phyloP scores from a whole-genome alignment of 1,140 invertebrate species.

The Sycophaga agraensis region DNA sequence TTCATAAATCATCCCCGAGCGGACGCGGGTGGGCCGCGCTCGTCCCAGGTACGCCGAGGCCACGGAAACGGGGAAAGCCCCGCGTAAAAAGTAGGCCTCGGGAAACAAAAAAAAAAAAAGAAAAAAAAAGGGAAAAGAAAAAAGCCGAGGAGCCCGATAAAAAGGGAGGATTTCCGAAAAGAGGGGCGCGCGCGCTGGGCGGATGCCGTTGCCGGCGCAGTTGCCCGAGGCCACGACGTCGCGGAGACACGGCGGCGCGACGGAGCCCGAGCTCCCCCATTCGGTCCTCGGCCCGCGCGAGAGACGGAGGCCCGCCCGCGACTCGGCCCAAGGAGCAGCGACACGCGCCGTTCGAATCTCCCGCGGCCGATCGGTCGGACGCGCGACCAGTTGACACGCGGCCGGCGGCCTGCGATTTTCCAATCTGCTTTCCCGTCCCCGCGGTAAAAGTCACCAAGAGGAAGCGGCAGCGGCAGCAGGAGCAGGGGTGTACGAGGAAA shows the following conservation, averaged over 20 bases:
- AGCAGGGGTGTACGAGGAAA: background rate
- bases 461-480: background rate
- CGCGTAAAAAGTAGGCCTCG: too few species aligned
- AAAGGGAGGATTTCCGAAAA: too few species aligned
- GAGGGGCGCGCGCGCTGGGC: background rate
- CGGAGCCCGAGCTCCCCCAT: background rate
- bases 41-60: too few species aligned
- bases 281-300: constrained; percentile 17
- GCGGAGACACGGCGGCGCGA: background rate
- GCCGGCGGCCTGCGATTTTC: background rate
- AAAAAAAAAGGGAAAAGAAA: too few species aligned
- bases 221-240: background rate
- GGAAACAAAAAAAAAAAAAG: too few species aligned
- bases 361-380: background rate
- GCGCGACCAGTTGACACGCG: background rate
- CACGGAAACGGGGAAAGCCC: too few species aligned
- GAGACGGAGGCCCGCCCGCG: background rate
- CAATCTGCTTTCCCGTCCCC: background rate
- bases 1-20: too few species aligned
- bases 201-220: background rate
- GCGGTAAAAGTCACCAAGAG: too few species aligned
- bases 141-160: too few species aligned
- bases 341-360: constrained; percentile 1
- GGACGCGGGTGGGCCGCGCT: too few species aligned
- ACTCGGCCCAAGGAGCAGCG: background rate